Conservation (phyloP, 37 sponge, comb jelly and placozoan species). For the Diacarnus erythraeanus region DNA sequence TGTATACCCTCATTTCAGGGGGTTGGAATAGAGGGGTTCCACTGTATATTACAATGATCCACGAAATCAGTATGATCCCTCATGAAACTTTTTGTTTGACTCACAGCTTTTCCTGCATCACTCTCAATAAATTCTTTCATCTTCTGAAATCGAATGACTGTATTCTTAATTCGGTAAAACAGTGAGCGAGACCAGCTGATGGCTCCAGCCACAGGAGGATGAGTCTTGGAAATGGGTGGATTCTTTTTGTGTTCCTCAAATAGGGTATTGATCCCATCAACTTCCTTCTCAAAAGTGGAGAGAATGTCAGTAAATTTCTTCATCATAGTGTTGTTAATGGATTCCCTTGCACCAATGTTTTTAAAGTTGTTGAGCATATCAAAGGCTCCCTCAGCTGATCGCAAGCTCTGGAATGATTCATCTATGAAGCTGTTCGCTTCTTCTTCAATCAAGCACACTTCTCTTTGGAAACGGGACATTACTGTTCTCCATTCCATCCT, state of each 20-base stretch:
- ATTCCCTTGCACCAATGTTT: constrained; percentile 81
- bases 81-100: constrained; percentile 9
- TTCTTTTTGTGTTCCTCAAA: constrained; percentile 68
- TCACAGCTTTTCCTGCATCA: constrained; percentile 80
- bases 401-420: constrained; percentile 92
- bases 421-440: constrained; percentile 96
- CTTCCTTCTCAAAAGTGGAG: constrained; percentile 89
- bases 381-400: constrained; percentile 98
- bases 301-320: constrained; percentile 95
- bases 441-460: constrained; percentile 88
- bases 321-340: constrained; percentile 97
- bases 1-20: too few relatives aligned
- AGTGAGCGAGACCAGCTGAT: constrained; percentile 95
- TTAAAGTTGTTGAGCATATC: constrained; percentile 99
- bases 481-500: constrained; percentile 73
- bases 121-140: constrained; percentile 91
- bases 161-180: constrained; percentile 94
- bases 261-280: constrained; percentile 82
- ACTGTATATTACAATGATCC: too few relatives aligned
- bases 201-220: constrained; percentile 96
- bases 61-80: too few relatives aligned
- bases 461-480: constrained; percentile 91
- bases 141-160: constrained; percentile 91
- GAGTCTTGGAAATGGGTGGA: constrained; percentile 91
- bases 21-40: too few relatives aligned